phyloP scores from a whole-genome alignment of 2,113 vertebrate genomes.

The Stigmatopora argus region DNA sequence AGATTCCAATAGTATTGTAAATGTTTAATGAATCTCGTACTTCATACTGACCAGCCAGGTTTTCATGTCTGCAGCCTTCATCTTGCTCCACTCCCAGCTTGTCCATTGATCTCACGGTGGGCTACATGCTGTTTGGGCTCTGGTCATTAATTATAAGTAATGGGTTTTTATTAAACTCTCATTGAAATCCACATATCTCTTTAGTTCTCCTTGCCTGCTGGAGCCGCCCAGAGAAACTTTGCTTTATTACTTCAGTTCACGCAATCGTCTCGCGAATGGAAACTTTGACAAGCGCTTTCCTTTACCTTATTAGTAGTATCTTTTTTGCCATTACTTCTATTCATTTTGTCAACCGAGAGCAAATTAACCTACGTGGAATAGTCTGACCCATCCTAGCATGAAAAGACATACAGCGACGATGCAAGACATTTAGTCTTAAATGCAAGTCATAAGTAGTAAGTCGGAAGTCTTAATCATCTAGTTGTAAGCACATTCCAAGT shows the following conservation, averaged over 20 bases:
- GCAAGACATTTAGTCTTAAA: neutral
- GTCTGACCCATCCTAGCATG: constrained; percentile 49
- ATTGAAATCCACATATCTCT: constrained; percentile 68
- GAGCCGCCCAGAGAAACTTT: constrained; percentile 53
- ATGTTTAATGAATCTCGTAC: constrained; percentile 61
- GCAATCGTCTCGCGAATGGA: constrained; percentile 67
- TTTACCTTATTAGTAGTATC: constrained; percentile 81
- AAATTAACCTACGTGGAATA: constrained; percentile 86
- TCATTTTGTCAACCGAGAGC: constrained; percentile 82
- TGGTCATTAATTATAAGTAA: constrained; percentile 75
- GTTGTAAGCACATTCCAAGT: neutral
- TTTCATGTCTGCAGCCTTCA: constrained; percentile 52
- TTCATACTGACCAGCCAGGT: constrained; percentile 46
- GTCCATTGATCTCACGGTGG: constrained; percentile 63
- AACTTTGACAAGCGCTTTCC: constrained; percentile 65
- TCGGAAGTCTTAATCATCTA: neutral
- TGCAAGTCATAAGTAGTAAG: neutral
- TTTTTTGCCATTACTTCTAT: constrained; percentile 79
- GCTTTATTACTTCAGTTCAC: constrained; percentile 69
- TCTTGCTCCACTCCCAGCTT: constrained; percentile 43
- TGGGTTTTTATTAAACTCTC: constrained; percentile 68
- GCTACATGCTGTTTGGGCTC: constrained; percentile 56
- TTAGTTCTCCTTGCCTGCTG: constrained; percentile 51
- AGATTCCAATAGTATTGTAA: constrained; percentile 49
- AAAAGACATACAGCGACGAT: neutral